Evolutionary conservation across 2,888 invertebrate genomes (phyloP).

Genomic region (Chloroclystis v-ata): DNA sequence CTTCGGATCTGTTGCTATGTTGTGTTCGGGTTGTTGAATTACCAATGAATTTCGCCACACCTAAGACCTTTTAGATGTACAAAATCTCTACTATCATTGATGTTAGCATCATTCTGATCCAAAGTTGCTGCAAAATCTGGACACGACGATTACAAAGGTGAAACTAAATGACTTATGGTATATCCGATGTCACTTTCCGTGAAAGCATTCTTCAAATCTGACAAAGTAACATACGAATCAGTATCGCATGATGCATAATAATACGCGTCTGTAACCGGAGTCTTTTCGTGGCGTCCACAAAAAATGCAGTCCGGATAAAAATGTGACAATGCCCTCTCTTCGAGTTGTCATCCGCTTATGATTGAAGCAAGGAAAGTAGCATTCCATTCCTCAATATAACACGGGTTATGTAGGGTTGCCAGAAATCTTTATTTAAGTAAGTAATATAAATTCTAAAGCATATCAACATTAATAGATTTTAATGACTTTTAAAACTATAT

Average conservation of each 20-base stretch:
- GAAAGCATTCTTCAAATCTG: conserved; percentile 17
- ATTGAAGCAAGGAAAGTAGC: conserved; percentile 54
- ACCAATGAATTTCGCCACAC: background rate
- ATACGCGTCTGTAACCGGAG: conserved; percentile 39
- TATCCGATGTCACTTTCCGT: conserved; percentile 13
- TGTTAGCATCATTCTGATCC: too few relatives aligned
- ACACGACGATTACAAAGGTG: background rate
- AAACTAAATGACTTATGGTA: conserved; percentile 10
- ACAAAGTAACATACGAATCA: conserved; percentile 26
- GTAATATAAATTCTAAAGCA: too few relatives aligned
- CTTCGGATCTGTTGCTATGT: conserved; percentile 10
- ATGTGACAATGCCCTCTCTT: conserved; percentile 45
- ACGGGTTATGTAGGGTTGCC: conserved; percentile 20
- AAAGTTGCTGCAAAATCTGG: background rate
- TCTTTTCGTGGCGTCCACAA: conserved; percentile 34
- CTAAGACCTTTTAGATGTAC: background rate
- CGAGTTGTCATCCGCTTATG: conserved; percentile 54
- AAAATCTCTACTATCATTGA: too few relatives aligned
- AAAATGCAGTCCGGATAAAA: conserved; percentile 38
- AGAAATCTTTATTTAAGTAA: background rate
- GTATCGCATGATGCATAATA: conserved; percentile 30
- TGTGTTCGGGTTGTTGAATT: background rate
- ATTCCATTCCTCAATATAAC: conserved; percentile 53
- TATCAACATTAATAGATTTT: too few relatives aligned
- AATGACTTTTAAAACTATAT: too few relatives aligned